phyloP scores from a whole-genome alignment of 2,113 vertebrate genomes.

The Siniperca knerii region DNA sequence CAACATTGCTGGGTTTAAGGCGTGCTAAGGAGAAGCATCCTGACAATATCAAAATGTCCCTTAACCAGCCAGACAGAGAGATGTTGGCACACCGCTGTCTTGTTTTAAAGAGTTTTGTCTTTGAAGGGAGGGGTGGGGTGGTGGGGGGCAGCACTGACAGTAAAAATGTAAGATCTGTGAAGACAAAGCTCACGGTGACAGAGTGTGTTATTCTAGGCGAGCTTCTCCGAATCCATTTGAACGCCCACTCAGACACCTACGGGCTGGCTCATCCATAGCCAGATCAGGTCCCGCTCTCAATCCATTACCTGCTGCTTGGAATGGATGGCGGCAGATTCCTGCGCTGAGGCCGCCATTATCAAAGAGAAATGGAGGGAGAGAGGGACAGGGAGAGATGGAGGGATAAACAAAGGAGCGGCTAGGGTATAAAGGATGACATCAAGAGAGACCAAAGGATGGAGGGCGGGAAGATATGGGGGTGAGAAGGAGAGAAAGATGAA shows the following conservation, averaged over 20 bases:
- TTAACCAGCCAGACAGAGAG: constrained; percentile 18
- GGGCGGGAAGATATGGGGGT: neutral
- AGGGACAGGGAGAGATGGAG: constrained; percentile 48
- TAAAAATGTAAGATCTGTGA: constrained; percentile 47
- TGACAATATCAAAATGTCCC: constrained; percentile 47
- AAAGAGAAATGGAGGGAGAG: constrained; percentile 61
- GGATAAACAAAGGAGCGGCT: constrained; percentile 58
- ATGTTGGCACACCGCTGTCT: constrained; percentile 23
- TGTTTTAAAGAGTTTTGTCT: constrained; percentile 45
- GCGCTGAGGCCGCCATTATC: constrained; percentile 50
- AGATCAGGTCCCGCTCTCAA: constrained; percentile 67
- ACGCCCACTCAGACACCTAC: constrained; percentile 80
- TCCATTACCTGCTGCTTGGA: constrained; percentile 76
- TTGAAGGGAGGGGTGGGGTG: constrained; percentile 40
- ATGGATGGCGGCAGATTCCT: constrained; percentile 68
- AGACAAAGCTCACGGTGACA: constrained; percentile 64
- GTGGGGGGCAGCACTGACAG: neutral
- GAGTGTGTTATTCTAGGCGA: constrained; percentile 73
- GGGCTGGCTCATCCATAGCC: constrained; percentile 74
- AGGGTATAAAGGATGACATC: constrained; percentile 47
- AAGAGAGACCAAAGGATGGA: constrained; percentile 24
- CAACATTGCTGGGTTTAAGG: constrained; percentile 45
- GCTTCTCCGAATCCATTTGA: constrained; percentile 71
- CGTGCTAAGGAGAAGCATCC: constrained; percentile 19
- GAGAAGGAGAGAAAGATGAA: constrained; percentile 20